Percentiles rank a stretch among this genome's conserved stretches.
These are phyloP conservation scores for Thecophora atra DNA, from an alignment of 2,888 invertebrate species.

Conservation along the genomic window DNA sequence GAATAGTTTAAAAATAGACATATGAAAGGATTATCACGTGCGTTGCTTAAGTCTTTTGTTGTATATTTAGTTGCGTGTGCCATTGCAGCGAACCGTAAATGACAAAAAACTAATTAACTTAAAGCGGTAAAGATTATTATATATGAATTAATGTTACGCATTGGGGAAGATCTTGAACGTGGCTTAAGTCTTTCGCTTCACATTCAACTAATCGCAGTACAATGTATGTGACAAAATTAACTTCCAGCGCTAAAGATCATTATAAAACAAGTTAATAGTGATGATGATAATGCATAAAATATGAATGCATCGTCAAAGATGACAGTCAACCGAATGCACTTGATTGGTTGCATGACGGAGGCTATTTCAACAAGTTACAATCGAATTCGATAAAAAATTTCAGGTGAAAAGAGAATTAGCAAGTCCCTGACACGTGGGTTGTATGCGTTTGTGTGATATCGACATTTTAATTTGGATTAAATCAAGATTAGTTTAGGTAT, in stretches of 20 bases:
- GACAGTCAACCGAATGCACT: background rate
- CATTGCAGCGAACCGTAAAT: too few species aligned
- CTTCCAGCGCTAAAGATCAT: slow-evolving; percentile 3
- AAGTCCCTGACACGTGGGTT: background rate
- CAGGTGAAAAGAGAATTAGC: slow-evolving; percentile 12
- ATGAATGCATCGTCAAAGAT: background rate
- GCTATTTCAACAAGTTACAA: slow-evolving; percentile 5
- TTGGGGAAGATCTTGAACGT: background rate
- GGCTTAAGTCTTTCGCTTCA: slow-evolving; percentile 17
- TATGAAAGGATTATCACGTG: too few species aligned
- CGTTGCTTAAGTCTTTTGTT: slow-evolving; percentile 22
- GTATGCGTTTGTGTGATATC: background rate
- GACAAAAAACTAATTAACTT: slow-evolving; percentile 11
- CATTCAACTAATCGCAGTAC: background rate
- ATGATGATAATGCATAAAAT: too few species aligned
- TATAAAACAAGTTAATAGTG: background rate
- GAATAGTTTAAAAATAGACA: too few species aligned
- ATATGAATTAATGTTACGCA: background rate
- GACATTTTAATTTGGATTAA: slow-evolving; percentile 3
- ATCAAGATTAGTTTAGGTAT: background rate
- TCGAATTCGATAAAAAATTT: background rate
- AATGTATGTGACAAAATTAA: slow-evolving; percentile 6
- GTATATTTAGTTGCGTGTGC: background rate
- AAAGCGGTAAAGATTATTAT: background rate
- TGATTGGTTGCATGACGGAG: background rate